Conservation (phyloP, 2,113 vertebrate species). For the Hemiprocne comata region DNA sequence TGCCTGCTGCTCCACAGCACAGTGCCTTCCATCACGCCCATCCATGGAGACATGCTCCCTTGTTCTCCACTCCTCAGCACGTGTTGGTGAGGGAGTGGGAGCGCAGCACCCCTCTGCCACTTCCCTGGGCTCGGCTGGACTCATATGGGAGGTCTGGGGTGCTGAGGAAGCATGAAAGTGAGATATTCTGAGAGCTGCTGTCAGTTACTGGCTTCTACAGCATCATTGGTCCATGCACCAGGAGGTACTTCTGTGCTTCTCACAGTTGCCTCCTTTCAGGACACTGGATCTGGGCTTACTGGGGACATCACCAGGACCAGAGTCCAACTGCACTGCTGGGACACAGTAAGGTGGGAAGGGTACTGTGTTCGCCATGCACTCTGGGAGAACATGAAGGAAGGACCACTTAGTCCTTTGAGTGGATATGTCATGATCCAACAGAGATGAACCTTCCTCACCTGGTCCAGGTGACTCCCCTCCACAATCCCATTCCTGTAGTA, state of each 20-base stretch:
- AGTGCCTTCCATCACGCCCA: neutral
- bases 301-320: neutral
- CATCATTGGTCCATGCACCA: accelerated
- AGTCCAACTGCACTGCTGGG: neutral
- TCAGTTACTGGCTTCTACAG: neutral
- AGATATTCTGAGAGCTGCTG: neutral
- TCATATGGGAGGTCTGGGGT: neutral
- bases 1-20: neutral
- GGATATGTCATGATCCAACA: neutral
- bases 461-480: neutral
- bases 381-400: neutral
- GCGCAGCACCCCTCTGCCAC: accelerated
- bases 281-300: neutral
- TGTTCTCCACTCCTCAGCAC: neutral
- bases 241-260: neutral
- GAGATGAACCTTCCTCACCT: neutral
- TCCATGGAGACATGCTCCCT: neutral
- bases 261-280: neutral
- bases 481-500: neutral
- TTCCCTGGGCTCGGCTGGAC: neutral
- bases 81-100: neutral
- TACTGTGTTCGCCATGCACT: accelerated
- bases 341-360: neutral
- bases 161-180: neutral
- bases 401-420: neutral